Conservation (phyloP, 2,113 vertebrate species). For the Carollia perspicillata region DNA sequence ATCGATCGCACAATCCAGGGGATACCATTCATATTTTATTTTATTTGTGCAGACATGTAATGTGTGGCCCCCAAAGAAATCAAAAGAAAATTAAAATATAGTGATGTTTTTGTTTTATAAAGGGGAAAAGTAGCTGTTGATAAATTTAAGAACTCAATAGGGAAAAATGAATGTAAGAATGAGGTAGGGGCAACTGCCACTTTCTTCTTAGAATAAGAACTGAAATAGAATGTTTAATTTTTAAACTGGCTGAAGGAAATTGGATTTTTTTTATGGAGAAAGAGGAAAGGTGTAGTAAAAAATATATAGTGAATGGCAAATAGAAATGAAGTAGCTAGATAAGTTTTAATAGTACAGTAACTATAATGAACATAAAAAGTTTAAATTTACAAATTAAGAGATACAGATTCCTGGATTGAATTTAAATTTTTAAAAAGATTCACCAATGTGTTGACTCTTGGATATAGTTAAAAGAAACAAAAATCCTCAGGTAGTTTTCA, state of each 20-base stretch:
- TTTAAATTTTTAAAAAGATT: not conserved
- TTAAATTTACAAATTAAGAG: not conserved
- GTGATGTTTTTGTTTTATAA: not conserved
- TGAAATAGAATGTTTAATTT: not conserved
- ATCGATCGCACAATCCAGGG: not conserved
- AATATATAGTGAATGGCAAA: not conserved
- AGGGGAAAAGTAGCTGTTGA: not conserved
- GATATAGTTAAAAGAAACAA: not conserved
- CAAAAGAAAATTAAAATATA: not conserved
- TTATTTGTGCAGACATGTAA: not conserved
- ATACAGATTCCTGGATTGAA: not conserved
- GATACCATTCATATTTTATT: not conserved
- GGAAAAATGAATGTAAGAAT: not conserved
- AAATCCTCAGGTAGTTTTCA: not conserved
- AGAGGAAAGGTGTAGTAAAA: not conserved
- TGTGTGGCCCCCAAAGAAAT: not conserved
- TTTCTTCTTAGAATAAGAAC: constrained; percentile 6
- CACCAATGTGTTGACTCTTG: not conserved
- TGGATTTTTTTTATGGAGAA: not conserved
- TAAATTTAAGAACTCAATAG: not conserved
- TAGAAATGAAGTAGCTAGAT: not conserved
- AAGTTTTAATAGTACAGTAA: not conserved
- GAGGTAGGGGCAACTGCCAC: not conserved
- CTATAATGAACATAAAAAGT: not conserved
- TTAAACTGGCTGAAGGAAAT: constrained; percentile 19